These are phyloP conservation scores for Enteromius mattozi DNA, from an alignment of 2,797 vertebrate species.

Conservation along the genomic window DNA sequence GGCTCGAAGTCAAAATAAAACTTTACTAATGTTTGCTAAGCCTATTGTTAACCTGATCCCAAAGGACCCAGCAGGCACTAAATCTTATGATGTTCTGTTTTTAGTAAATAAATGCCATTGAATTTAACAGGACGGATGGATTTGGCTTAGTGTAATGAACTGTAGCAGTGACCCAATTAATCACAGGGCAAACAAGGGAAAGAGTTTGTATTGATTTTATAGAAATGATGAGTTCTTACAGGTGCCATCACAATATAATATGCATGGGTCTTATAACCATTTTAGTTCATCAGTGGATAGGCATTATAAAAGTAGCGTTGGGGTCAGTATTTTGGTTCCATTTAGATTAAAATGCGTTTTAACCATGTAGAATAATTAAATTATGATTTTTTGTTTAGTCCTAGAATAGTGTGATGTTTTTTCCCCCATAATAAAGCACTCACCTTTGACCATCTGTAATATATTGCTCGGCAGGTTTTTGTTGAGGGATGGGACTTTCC, in stretches of 20 bases:
- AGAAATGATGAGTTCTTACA: not conserved
- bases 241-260: not conserved
- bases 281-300: not conserved
- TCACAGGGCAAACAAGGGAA: not conserved
- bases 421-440: not conserved
- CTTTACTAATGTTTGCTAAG: not conserved
- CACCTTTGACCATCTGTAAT: not conserved
- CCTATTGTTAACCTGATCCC: not conserved
- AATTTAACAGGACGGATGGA: not conserved
- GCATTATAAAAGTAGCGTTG: not conserved
- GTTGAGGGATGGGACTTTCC: not conserved
- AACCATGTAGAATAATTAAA: not conserved
- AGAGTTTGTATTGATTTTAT: not conserved
- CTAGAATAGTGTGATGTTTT: not conserved
- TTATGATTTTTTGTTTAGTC: not conserved
- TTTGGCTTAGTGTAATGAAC: conserved; percentile 5
- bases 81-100: not conserved
- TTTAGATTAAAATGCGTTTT: not conserved
- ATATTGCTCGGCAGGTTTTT: not conserved
- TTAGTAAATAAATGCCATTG: not conserved
- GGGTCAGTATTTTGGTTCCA: not conserved
- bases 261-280: not conserved
- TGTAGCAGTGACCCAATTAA: conserved; percentile 3
- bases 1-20: not conserved
- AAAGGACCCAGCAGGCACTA: not conserved